phyloP scores from a whole-genome alignment of 1,140 invertebrate species.

The Drosophila melanogaster region Release_6_plus_ISO1_MT NT_033777.3:22090001-22090500 shows the following conservation, averaged over 20 bases:
- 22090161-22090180: too few species aligned
- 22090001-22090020: conserved; percentile 15
- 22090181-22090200: too few species aligned
- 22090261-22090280: not conserved
- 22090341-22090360: not conserved
- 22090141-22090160: too few species aligned
- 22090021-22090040: conserved; percentile 28
- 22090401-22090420: conserved; percentile 25
- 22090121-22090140: too few species aligned
- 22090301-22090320: not conserved
- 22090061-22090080: conserved; percentile 12
- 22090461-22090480: conserved; percentile 31
- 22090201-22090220: too few species aligned
- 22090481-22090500: conserved; percentile 8
- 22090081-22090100: not conserved
- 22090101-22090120: too few species aligned
- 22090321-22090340: conserved; percentile 24
- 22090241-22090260: conserved; percentile 18
- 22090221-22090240: not conserved
- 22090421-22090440: conserved; percentile 12
- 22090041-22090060: conserved; percentile 3
- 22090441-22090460: conserved; percentile 20
- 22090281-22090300: conserved; percentile 3
- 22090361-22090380: conserved; percentile 14
- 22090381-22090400: conserved; percentile 14